These are phyloP conservation scores for Ahaetulla prasina DNA, from an alignment of 2,113 vertebrate species.

Conservation along the genomic window DNA sequence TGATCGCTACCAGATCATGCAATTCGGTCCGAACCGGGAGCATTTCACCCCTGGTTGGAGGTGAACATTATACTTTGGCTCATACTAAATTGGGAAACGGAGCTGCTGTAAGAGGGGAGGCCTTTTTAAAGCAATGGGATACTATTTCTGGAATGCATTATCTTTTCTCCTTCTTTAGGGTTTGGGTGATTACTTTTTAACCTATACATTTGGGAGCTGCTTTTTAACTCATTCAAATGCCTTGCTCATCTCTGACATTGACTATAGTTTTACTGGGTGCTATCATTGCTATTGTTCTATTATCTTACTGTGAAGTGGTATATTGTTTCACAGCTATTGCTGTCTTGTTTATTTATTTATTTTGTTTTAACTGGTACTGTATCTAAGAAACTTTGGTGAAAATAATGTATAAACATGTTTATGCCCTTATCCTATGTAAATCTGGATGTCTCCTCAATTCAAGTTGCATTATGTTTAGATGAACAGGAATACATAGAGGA, in stretches of 20 bases:
- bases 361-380: neutral
- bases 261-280: neutral
- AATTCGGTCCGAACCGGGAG: too few species aligned
- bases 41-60: too few species aligned
- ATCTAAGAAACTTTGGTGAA: neutral
- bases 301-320: neutral
- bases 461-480: neutral
- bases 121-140: neutral
- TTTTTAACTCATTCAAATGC: neutral
- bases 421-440: neutral
- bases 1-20: too few species aligned
- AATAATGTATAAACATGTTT: neutral
- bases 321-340: too few species aligned
- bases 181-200: neutral
- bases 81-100: neutral
- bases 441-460: neutral
- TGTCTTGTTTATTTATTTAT: too few species aligned
- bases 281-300: neutral
- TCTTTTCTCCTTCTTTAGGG: neutral
- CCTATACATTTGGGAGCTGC: neutral
- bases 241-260: neutral
- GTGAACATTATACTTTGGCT: neutral
- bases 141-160: neutral
- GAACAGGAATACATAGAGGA: neutral
- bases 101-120: neutral